Percentiles rank a stretch among this genome's conserved stretches.
These are phyloP conservation scores for Ochropleura plecta DNA, from an alignment of 2,888 invertebrate genomes.

Conservation along the genomic window DNA sequence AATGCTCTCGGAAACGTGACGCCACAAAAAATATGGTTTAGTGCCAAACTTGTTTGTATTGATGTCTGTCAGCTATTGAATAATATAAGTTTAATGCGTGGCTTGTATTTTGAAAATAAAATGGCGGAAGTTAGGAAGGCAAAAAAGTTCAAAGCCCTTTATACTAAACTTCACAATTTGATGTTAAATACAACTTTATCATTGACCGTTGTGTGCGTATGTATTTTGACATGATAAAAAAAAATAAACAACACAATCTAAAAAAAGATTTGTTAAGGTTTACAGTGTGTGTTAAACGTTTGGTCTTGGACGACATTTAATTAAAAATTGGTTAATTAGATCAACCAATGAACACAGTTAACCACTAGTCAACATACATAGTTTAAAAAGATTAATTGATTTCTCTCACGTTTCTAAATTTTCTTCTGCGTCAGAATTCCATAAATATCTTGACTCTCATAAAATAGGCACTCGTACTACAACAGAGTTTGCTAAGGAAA, in stretches of 20 bases:
- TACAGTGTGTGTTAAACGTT: background rate
- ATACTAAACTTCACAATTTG: background rate
- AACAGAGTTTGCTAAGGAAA: background rate
- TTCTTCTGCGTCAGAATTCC: background rate
- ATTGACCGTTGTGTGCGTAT: background rate
- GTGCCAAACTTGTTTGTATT: too few species aligned
- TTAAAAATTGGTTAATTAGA: constrained; percentile 34
- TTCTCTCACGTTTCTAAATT: background rate
- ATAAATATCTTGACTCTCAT: constrained; percentile 6
- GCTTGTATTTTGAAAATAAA: too few species aligned
- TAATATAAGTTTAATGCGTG: too few species aligned
- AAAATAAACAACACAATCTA: background rate
- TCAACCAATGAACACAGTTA: constrained; percentile 37
- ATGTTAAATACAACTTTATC: constrained; percentile 2
- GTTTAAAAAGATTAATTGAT: constrained; percentile 5
- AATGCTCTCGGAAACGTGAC: too few species aligned
- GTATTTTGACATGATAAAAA: background rate
- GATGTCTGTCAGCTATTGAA: too few species aligned
- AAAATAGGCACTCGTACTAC: background rate
- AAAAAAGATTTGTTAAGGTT: background rate
- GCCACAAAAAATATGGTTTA: too few species aligned
- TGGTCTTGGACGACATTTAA: constrained; percentile 17
- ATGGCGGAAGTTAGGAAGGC: too few species aligned
- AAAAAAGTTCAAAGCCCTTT: background rate
- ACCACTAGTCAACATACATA: constrained; percentile 35